Conservation (phyloP, 2,888 invertebrate genomes). For the Allophyes oxyacanthae region DNA sequence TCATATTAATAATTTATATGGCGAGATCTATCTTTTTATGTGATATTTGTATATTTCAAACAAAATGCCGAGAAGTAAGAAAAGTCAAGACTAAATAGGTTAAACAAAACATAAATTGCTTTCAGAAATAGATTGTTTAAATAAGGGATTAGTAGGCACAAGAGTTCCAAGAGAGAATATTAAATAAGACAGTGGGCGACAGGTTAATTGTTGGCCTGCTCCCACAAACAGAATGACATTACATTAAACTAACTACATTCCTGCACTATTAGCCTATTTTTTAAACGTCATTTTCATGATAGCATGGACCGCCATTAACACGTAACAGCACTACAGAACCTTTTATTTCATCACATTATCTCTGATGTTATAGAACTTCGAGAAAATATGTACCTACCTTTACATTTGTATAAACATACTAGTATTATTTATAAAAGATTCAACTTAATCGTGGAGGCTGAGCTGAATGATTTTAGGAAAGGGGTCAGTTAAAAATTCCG, state of each 20-base stretch:
- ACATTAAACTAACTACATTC: conserved; percentile 16
- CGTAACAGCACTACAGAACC: conserved; percentile 25
- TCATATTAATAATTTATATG: too few species aligned
- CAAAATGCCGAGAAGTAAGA: too few species aligned
- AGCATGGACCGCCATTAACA: conserved; percentile 33
- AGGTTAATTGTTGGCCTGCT: conserved; percentile 24
- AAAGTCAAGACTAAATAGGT: not conserved
- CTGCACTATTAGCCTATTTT: conserved; percentile 35
- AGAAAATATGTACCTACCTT: conserved; percentile 6
- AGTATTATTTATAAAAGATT: not conserved
- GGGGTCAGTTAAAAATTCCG: conserved; percentile 34
- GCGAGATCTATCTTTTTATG: too few species aligned
- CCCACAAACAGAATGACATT: conserved; percentile 21
- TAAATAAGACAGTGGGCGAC: conserved; percentile 24
- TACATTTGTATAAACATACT: conserved; percentile 10
- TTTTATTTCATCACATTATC: conserved; percentile 36
- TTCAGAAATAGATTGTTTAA: conserved; percentile 33
- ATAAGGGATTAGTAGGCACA: conserved; percentile 29
- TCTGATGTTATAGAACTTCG: conserved; percentile 1
- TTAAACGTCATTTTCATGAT: conserved; percentile 26
- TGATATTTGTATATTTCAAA: not conserved
- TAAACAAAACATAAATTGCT: conserved; percentile 19
- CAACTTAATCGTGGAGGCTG: conserved; percentile 27
- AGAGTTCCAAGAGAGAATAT: conserved; percentile 25
- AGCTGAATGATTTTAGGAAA: conserved; percentile 38